These are phyloP conservation scores for Ceratotherium simum DNA, from an alignment of 2,113 vertebrate species.

Conservation along the genomic window DNA sequence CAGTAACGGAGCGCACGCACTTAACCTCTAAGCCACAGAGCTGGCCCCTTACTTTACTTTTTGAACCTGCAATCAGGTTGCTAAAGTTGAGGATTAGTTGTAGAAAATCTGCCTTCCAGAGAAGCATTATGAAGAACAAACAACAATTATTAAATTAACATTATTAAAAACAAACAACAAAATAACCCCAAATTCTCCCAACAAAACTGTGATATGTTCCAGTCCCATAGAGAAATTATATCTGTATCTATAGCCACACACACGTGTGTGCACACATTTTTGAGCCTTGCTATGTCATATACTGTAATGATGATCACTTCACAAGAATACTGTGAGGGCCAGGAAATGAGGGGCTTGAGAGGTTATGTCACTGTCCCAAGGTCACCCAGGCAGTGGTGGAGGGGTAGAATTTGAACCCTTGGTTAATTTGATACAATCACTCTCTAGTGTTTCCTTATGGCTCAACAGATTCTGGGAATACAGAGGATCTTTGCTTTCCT, in stretches of 20 bases:
- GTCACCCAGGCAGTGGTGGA: background rate
- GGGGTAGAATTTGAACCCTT: background rate
- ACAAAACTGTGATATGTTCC: background rate
- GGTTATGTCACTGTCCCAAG: background rate
- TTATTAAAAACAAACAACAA: background rate
- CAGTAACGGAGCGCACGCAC: too few species aligned
- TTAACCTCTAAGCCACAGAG: too few species aligned
- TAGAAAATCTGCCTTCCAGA: background rate
- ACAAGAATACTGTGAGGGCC: background rate
- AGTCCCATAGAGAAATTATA: fast-evolving
- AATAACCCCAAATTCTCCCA: background rate
- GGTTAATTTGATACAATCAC: background rate
- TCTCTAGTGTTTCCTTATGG: background rate
- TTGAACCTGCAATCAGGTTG: background rate
- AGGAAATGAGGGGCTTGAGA: background rate
- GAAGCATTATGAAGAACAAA: background rate
- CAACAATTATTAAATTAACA: background rate
- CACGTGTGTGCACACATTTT: fast-evolving
- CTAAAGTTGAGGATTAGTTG: background rate
- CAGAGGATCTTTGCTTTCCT: background rate
- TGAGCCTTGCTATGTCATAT: background rate
- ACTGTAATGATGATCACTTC: background rate
- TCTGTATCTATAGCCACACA: background rate
- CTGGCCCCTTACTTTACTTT: background rate
- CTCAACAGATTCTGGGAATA: background rate